Base-by-base conservation (phyloP, 2,113 vertebrate species). In the Sinocyclocheilus grahami region DNA sequence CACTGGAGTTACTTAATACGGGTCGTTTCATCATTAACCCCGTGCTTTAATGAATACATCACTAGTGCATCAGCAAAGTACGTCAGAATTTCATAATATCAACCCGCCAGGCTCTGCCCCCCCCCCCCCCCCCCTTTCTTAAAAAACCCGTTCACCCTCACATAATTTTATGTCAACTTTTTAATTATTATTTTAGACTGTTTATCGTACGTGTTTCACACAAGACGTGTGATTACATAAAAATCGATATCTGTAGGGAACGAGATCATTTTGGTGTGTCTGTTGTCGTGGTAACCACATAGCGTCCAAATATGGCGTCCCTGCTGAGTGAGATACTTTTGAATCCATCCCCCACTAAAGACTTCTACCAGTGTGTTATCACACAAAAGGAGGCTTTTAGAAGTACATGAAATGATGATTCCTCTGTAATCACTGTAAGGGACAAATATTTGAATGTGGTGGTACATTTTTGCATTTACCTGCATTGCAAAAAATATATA, bases 281-380 rank as follows among this genome's bases (percentile, higher is more conserved):
- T 2, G 95, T 96, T 95, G 93, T 91, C 95, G 85, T 94, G 92
- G 95, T 90, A 93, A 96, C 95, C 86, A 7, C 30, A 83, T 7
- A 94, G 96, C 96, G 96, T 97, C 95, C 93, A 92, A 96, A 96
- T 90, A 98, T 97, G 97, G 96, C 96, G 92, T 91, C 91, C 24
- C 83, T 94, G 86, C 88, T 92, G 6, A 63, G 53, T 1, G 92
- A 93, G 62, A 86, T 80, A n/a, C 82, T 94, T 94, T 93, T 84
- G 89, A 95, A 89, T 81, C 93, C 89, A 3, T 83, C 94, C 27
- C 94, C 94, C 0, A 84, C 90, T 82, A 94, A 95, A 89, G 92
- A 95, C 86, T 93, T 94, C 58, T 94, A 93, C 85, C 95, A 95
- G 79, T 84, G 96, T 46, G 0, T 90, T 69, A 89, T 96, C 84